Percentiles rank a stretch among this genome's conserved stretches.
phyloP scores from a whole-genome alignment of 2,797 vertebrate genomes.

The Aeoliscus strigatus region DNA sequence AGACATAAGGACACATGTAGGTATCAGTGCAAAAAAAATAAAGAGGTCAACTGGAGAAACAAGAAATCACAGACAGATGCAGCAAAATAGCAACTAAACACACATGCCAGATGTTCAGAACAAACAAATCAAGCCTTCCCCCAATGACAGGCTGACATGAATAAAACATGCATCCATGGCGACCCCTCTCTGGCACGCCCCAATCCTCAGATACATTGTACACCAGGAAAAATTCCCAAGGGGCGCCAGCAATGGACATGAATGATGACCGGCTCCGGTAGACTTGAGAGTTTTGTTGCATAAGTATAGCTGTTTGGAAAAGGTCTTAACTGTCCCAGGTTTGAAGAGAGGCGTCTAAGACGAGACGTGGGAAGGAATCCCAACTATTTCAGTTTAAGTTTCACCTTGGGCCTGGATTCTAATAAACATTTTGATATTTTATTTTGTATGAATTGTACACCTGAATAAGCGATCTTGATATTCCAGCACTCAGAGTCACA shows the following conservation, averaged over 20 bases:
- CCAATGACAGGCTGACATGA: conserved; percentile 51
- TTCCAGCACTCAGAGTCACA: too few species aligned
- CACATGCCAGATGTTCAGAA: conserved; percentile 44
- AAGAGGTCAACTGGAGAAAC: conserved; percentile 9
- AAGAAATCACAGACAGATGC: conserved; percentile 39
- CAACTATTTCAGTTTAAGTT: too few species aligned
- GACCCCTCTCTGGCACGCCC: conserved; percentile 37
- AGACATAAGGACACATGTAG: conserved; percentile 22
- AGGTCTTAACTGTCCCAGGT: conserved; percentile 8
- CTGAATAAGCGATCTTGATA: too few species aligned
- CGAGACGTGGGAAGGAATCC: too few species aligned
- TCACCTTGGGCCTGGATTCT: too few species aligned
- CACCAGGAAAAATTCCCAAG: conserved; percentile 46
- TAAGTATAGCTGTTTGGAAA: conserved; percentile 28
- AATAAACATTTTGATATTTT: too few species aligned
- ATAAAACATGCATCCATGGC: conserved; percentile 55
- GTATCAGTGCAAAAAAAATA: conserved; percentile 11
- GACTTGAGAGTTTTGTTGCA: conserved; percentile 36
- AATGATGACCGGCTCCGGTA: conserved; percentile 43
- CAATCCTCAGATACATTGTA: conserved; percentile 43
- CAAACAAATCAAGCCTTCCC: conserved; percentile 52
- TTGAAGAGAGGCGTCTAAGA: neutral
- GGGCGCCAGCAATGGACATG: conserved; percentile 25
- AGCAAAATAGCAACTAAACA: conserved; percentile 51
- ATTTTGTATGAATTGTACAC: too few species aligned